phyloP scores from a whole-genome alignment of 2,113 vertebrate genomes.

The Thalassarche chlororhynchos region DNA sequence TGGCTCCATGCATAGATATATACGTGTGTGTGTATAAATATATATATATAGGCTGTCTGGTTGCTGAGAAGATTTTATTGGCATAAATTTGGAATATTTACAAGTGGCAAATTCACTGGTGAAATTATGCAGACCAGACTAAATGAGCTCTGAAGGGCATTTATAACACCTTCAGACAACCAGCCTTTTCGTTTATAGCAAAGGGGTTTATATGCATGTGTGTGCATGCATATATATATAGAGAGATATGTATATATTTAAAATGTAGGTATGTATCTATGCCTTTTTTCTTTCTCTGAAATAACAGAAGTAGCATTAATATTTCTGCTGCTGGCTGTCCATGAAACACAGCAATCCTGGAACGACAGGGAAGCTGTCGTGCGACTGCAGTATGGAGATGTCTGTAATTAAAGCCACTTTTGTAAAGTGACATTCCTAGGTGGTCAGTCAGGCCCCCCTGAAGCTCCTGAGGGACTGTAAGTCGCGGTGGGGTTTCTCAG shows the following conservation, averaged over 20 bases:
- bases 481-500: not conserved
- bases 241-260: not conserved
- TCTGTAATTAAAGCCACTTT: not conserved
- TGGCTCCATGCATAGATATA: not conserved
- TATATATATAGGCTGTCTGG: not conserved
- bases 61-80: constrained; percentile 30
- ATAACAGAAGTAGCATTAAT: constrained; percentile 18
- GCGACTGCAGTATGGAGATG: not conserved
- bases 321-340: not conserved
- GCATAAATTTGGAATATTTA: constrained; percentile 38
- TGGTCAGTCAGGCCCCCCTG: not conserved
- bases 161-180: constrained; percentile 30
- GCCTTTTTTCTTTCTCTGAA: not conserved
- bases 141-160: constrained; percentile 18
- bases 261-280: not conserved
- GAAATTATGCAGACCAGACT: not conserved
- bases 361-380: not conserved
- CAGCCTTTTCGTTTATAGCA: not conserved
- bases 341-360: not conserved
- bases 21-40: not conserved
- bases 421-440: not conserved
- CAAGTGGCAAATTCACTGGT: constrained; percentile 29
- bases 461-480: not conserved
- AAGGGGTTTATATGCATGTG: not conserved
- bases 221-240: not conserved